Percentiles rank a stretch among this genome's conserved stretches.
Conservation (phyloP, 2,797 vertebrate species). For the Microcaecilia unicolor region DNA sequence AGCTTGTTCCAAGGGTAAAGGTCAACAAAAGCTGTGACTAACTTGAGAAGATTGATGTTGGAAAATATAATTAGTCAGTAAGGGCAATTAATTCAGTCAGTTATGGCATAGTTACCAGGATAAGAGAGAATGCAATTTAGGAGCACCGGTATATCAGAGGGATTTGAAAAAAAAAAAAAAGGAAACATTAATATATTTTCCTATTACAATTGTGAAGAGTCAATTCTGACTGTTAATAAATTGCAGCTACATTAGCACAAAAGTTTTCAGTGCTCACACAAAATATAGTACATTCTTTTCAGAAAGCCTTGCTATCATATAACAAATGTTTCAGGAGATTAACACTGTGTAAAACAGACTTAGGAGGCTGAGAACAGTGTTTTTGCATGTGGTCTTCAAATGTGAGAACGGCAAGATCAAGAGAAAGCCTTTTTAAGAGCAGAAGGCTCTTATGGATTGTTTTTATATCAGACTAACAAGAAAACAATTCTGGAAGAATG, state of each 20-base stretch:
- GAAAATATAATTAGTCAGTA: slow-evolving; percentile 38
- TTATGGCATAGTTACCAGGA: neutral
- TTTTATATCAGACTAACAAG: too few species aligned
- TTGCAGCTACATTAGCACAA: slow-evolving; percentile 7
- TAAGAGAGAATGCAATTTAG: slow-evolving; percentile 22
- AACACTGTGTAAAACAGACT: too few species aligned
- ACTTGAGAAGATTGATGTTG: slow-evolving; percentile 52
- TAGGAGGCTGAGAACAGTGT: too few species aligned
- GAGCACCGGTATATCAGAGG: slow-evolving; percentile 24
- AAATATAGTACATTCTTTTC: too few species aligned
- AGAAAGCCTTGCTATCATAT: too few species aligned
- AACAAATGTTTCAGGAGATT: too few species aligned
- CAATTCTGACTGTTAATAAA: slow-evolving; percentile 7
- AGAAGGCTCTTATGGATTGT: too few species aligned
- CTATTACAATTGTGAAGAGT: slow-evolving; percentile 12
- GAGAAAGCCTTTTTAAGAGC: too few species aligned
- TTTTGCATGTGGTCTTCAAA: too few species aligned
- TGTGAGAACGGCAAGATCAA: too few species aligned
- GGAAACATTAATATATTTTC: slow-evolving; percentile 10
- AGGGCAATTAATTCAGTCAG: slow-evolving; percentile 27
- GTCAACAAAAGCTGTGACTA: slow-evolving; percentile 42
- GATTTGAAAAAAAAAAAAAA: neutral
- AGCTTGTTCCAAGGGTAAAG: slow-evolving; percentile 34
- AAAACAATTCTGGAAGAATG: too few species aligned
- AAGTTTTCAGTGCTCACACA: neutral